A percentile compares a stretch with the other conserved stretches of the same genome.
Evolutionary conservation across 2,113 vertebrate species (phyloP).

Genomic region (Pseudopodoces humilis): DNA sequence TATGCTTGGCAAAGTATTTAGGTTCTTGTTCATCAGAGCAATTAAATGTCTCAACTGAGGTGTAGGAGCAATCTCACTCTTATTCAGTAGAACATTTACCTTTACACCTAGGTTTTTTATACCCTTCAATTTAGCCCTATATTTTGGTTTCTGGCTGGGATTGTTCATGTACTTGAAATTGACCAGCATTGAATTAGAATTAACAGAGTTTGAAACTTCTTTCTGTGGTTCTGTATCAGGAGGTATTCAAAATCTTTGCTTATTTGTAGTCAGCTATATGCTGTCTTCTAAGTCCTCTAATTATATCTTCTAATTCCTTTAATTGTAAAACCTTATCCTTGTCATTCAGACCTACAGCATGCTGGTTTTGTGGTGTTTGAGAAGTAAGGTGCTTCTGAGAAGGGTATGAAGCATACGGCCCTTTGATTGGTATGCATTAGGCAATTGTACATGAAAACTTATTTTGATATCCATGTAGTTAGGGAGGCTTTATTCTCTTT

Average conservation of each 20-base stretch:
- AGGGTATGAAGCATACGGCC: background rate
- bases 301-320: background rate
- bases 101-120: background rate
- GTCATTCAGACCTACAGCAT: background rate
- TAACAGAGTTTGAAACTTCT: background rate
- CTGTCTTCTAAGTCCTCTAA: background rate
- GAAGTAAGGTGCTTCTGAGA: background rate
- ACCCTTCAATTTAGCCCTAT: background rate
- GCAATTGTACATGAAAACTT: background rate
- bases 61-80: background rate
- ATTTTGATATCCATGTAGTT: conserved; percentile 33
- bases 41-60: conserved; percentile 39
- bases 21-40: conserved; percentile 42
- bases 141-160: background rate
- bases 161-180: background rate
- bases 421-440: background rate
- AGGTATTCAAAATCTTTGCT: background rate
- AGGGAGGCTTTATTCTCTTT: conserved; percentile 2
- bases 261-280: background rate
- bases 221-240: background rate
- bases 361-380: background rate
- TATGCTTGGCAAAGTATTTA: conserved; percentile 55
- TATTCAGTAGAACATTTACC: conserved; percentile 1
- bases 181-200: background rate
- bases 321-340: background rate